Evolutionary conservation across 2,113 vertebrate genomes (phyloP).

Genomic region (Hiodon alosoides): DNA sequence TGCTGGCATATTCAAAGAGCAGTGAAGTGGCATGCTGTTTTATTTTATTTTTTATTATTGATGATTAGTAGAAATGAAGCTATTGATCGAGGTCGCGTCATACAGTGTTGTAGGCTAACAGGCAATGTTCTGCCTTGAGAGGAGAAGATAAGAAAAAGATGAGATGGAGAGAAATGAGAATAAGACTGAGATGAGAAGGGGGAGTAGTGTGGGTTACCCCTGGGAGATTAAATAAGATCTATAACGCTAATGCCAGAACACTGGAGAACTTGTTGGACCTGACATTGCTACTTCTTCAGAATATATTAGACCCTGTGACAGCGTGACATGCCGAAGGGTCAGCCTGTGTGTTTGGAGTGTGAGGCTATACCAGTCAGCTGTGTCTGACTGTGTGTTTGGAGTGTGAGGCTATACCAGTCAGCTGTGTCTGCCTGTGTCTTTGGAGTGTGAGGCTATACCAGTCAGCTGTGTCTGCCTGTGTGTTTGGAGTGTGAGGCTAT

Average conservation of each 20-base stretch:
- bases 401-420: too few species aligned
- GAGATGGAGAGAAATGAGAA: not conserved
- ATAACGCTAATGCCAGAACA: slow-evolving; percentile 10
- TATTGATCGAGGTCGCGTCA: not conserved
- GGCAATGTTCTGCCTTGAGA: not conserved
- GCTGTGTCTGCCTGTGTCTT: too few species aligned
- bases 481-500: too few species aligned
- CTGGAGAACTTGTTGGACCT: slow-evolving; percentile 20
- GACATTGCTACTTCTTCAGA: not conserved
- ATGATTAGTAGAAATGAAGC: not conserved
- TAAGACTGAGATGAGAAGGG: slow-evolving; percentile 2
- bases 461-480: too few species aligned
- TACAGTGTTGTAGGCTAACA: not conserved
- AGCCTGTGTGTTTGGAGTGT: too few species aligned
- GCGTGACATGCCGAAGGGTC: not conserved
- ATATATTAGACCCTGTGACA: not conserved
- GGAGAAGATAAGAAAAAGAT: slow-evolving; percentile 4
- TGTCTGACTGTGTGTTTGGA: too few species aligned
- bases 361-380: too few species aligned
- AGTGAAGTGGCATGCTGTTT: too few species aligned
- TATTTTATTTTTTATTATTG: too few species aligned
- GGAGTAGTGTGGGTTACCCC: slow-evolving; percentile 18
- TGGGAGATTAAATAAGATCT: slow-evolving; percentile 20
- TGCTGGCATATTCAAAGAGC: too few species aligned
- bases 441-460: too few species aligned